Conservation (phyloP, 2,888 invertebrate genomes). For the Iselma pallidipennis region DNA sequence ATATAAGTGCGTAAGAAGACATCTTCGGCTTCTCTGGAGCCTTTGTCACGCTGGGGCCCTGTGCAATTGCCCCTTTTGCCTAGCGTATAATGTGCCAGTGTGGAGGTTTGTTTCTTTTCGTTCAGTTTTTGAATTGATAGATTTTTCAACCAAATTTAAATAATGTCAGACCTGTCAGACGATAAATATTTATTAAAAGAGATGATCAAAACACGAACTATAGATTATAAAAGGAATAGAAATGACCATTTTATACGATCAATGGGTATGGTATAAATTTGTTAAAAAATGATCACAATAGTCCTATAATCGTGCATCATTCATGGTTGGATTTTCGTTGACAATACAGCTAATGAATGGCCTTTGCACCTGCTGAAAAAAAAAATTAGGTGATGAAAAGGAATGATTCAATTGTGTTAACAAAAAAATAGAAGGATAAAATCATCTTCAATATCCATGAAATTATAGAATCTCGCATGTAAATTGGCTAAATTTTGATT, state of each 20-base stretch:
- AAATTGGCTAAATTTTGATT: no score
- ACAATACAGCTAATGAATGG: constrained; percentile 1
- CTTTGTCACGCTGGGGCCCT: no score
- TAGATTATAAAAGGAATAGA: not conserved
- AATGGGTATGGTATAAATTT: not conserved
- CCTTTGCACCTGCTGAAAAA: not conserved
- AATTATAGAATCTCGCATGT: no score
- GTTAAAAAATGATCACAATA: not conserved
- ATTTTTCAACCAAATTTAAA: no score
- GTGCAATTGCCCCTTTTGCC: no score
- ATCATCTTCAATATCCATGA: not conserved
- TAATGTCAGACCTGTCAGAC: no score
- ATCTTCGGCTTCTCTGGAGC: no score
- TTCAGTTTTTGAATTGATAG: no score
- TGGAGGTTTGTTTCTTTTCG: no score
- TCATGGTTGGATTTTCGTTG: not conserved
- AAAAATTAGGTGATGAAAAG: not conserved
- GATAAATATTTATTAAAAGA: not conserved
- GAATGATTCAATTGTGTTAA: not conserved
- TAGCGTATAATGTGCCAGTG: no score
- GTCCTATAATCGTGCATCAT: not conserved
- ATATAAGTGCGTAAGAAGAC: no score
- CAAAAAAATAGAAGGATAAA: not conserved
- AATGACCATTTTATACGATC: not conserved
- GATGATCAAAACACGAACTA: no score